Conservation (phyloP, 2,113 vertebrate species). For the Anoplopoma fimbria region DNA sequence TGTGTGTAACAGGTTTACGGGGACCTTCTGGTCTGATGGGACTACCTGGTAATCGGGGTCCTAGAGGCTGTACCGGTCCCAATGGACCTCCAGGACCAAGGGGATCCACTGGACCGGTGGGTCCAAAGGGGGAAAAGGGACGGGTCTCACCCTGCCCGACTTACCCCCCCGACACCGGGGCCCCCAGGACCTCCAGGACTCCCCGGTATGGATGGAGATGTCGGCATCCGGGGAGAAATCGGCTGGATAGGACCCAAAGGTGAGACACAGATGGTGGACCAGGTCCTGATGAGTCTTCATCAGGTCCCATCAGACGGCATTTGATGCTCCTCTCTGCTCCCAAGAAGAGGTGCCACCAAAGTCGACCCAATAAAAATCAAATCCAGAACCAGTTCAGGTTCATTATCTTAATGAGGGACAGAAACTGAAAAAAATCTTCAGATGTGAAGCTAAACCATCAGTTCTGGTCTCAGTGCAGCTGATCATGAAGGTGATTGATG, state of each 20-base stretch:
- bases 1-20: conserved; percentile 46
- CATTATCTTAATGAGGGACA: neutral
- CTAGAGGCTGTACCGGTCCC: conserved; percentile 31
- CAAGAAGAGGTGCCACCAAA: neutral
- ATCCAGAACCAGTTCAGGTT: neutral
- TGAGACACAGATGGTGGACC: conserved; percentile 1
- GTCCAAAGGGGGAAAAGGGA: conserved; percentile 71
- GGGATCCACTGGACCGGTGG: conserved; percentile 40
- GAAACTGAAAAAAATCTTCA: neutral
- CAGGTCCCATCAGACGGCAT: too few species aligned
- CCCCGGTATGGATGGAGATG: conserved; percentile 38
- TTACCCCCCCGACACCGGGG: neutral
- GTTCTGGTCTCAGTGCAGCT: neutral
- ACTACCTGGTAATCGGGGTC: conserved; percentile 49
- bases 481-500: neutral
- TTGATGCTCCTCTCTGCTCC: neutral
- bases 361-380: neutral
- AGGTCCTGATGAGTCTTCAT: neutral
- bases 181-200: conserved; percentile 35
- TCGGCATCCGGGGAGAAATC: conserved; percentile 28
- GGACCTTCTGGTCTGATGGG: conserved; percentile 64
- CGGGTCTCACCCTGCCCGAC: neutral
- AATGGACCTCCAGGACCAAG: conserved; percentile 38
- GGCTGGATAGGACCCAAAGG: conserved; percentile 50
- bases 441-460: neutral